Evolutionary conservation across 2,113 vertebrate genomes (phyloP).

Genomic region (Siphamia tubifer): DNA sequence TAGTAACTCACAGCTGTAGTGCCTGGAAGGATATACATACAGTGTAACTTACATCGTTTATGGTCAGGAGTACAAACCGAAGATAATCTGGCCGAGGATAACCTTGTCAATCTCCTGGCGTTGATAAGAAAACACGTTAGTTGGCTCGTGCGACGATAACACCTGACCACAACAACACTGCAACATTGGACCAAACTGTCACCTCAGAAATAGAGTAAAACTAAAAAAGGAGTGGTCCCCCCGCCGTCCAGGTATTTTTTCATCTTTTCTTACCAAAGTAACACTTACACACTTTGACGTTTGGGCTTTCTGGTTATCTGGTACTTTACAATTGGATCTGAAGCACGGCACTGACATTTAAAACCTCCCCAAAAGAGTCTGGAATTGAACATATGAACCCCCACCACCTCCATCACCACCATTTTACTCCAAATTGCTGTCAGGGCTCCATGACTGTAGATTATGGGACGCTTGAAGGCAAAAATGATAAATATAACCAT

Average conservation of each 20-base stretch:
- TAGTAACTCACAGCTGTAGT: constrained; percentile 22
- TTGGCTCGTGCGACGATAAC: constrained; percentile 30
- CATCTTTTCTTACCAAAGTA: not conserved
- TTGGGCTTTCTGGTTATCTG: not conserved
- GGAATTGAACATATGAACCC: constrained; percentile 5
- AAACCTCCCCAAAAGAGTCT: constrained; percentile 2
- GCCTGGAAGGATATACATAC: constrained; percentile 29
- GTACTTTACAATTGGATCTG: not conserved
- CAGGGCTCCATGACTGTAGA: constrained; percentile 1
- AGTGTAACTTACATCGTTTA: constrained; percentile 5
- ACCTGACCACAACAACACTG: not conserved
- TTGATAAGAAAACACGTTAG: constrained; percentile 37
- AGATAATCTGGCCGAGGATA: constrained; percentile 52
- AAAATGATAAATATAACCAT: not conserved
- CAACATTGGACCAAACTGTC: constrained; percentile 9
- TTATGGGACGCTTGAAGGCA: not conserved
- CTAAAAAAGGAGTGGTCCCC: not conserved
- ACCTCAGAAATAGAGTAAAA: not conserved
- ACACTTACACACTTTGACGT: not conserved
- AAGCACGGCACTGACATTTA: not conserved
- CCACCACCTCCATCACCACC: constrained; percentile 37
- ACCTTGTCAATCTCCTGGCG: constrained; percentile 14
- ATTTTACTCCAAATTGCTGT: constrained; percentile 29
- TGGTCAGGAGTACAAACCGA: not conserved
- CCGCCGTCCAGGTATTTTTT: constrained; percentile 44